Evolutionary conservation across 2,113 vertebrate species (phyloP), one percentile per base, ranked within the genome.

Genomic region (Callospermophilus lateralis): DNA sequence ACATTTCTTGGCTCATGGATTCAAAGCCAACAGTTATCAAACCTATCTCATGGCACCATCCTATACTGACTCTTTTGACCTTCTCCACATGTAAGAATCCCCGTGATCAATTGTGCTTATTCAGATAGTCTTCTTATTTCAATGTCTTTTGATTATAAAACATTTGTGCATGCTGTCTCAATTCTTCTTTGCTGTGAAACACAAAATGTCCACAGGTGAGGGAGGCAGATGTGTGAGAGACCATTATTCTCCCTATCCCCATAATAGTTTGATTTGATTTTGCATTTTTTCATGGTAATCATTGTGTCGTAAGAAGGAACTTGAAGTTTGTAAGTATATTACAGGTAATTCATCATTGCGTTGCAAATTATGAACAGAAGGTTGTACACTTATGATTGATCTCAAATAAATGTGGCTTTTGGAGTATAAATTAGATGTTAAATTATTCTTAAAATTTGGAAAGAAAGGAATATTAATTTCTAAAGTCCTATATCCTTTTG

Each of bases 391-490:
- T 94, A 90, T 80, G 65, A 88, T 72, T 58, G 22, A 93, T 90
- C 94, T 8, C 53, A 79, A 96, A 93, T 88, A 93, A 93, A 93
- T 81, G 22, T 72, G 17, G 4, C 26, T 79, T 74, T 97, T 84
- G 45, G 12, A 80, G 3, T 80, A 95, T 30, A 93, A 58, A 68
- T 58, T 78, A 83, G 20, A 73, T 70, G 22, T 63, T 79, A 94
- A 79, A 88, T 77, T 85, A 80, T 81, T 68, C 30, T 51, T 88
- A 72, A 88, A 84, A n/a, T 30, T 24, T 80, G 8, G 8, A 84
- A 65, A 39, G 22, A 92, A 16, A 77, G 4, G 45, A 39, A 73
- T 0, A 42, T 28, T 92, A 22, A 55, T 89, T 87, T 78, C n/a
- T 65, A 9, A 76, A 51, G 15, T 63, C n/a, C 26, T 90, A 4